Evolutionary conservation across 2,888 invertebrate species (phyloP).

Genomic region (Mantis religiosa): DNA sequence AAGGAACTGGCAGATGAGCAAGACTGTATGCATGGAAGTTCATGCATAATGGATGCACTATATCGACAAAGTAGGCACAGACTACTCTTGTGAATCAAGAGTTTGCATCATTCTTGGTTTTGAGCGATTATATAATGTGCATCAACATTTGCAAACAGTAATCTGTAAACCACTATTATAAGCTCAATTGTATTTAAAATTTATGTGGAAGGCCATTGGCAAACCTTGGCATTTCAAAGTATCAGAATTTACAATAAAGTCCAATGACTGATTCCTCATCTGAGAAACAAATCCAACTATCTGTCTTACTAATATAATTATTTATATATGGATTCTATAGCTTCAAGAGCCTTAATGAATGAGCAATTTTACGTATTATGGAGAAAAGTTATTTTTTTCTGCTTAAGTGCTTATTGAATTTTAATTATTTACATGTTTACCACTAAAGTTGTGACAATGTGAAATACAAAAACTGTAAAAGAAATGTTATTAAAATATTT

Average conservation of each 20-base stretch:
- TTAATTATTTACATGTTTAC: conserved; percentile 26
- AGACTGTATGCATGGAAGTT: not conserved
- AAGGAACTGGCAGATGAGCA: not conserved
- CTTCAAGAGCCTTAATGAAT: not conserved
- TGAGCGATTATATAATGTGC: not conserved
- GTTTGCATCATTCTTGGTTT: not conserved
- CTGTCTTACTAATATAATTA: not conserved
- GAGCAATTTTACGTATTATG: conserved; percentile 25
- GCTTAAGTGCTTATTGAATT: conserved; percentile 5
- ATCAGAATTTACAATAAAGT: not conserved
- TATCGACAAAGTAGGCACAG: not conserved
- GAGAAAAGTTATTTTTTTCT: conserved; percentile 5
- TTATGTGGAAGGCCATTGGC: not conserved
- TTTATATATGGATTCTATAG: not conserved
- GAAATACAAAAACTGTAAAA: not conserved
- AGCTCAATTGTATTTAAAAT: not conserved
- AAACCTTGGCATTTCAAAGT: not conserved
- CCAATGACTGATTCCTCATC: not conserved
- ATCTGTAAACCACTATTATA: not conserved
- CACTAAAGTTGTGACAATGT: conserved; percentile 4
- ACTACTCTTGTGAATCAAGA: not conserved
- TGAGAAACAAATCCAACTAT: not conserved
- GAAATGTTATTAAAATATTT: conserved; percentile 4
- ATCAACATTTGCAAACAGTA: not conserved
- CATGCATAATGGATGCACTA: not conserved